Percentiles rank a stretch among this genome's conserved stretches.
Conservation (phyloP, 2,797 vertebrate genomes). For the Myoxocephalus aenaeus region DNA sequence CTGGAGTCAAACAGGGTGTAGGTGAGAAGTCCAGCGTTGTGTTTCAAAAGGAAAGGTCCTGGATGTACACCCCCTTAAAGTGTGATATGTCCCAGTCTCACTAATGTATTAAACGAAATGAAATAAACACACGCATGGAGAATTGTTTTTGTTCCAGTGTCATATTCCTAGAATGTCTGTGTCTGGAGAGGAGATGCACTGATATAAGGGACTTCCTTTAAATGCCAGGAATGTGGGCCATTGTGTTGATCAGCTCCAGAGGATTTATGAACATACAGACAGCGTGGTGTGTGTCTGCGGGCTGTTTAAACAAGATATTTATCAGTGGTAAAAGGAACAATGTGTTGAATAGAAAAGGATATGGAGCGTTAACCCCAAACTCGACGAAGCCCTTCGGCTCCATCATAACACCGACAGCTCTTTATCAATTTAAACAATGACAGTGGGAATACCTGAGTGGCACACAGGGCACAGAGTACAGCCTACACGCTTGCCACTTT, state of each 20-base stretch:
- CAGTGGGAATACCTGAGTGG: slow-evolving; percentile 67
- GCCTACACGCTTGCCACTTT: slow-evolving; percentile 16
- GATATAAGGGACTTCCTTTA: slow-evolving; percentile 78
- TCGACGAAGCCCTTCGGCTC: slow-evolving; percentile 70
- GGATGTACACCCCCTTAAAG: slow-evolving; percentile 36
- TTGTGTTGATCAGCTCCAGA: slow-evolving; percentile 87
- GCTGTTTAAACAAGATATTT: slow-evolving; percentile 91
- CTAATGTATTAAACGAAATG: slow-evolving; percentile 52
- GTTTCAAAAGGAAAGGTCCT: slow-evolving; percentile 40
- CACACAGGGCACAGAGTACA: slow-evolving; percentile 39
- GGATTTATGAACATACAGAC: slow-evolving; percentile 84
- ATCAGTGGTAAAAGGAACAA: slow-evolving; percentile 86
- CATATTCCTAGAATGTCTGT: slow-evolving; percentile 71
- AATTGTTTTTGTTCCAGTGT: slow-evolving; percentile 68
- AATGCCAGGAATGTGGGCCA: slow-evolving; percentile 84
- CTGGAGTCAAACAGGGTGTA: slow-evolving; percentile 42
- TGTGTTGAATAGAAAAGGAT: slow-evolving; percentile 84
- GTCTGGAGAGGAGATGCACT: slow-evolving; percentile 72
- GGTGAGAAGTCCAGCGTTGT: slow-evolving; percentile 46
- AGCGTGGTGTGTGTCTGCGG: slow-evolving; percentile 79
- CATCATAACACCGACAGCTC: slow-evolving; percentile 61
- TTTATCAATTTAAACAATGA: slow-evolving; percentile 69
- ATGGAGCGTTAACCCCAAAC: slow-evolving; percentile 77
- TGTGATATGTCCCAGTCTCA: slow-evolving; percentile 41
- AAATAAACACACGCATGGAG: slow-evolving; percentile 59